Conservation (phyloP, 2,797 vertebrate genomes). For the Neomorphus geoffroyi region DNA sequence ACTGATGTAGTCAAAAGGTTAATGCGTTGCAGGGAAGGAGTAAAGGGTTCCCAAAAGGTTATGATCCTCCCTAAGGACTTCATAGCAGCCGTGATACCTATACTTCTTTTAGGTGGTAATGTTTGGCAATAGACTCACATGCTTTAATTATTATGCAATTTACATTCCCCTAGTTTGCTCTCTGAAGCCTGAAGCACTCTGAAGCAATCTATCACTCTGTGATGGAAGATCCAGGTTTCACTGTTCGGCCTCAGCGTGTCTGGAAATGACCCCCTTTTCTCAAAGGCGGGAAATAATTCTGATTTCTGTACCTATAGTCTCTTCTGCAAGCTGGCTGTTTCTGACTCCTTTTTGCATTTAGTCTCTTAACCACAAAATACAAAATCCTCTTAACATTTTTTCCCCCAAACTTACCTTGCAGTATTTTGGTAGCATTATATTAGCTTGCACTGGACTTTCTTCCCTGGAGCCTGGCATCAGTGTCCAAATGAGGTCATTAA, state of each 20-base stretch:
- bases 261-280: background rate
- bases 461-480: slow-evolving; percentile 33
- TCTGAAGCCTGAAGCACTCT: background rate
- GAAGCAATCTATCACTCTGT: background rate
- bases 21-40: background rate
- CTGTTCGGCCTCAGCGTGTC: background rate
- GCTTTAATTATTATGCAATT: background rate
- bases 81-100: background rate
- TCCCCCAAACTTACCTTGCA: slow-evolving; percentile 63
- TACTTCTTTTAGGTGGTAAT: background rate
- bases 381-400: background rate
- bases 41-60: slow-evolving; percentile 19
- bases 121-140: background rate
- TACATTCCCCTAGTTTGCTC: background rate
- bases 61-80: slow-evolving; percentile 4
- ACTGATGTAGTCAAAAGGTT: background rate
- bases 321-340: background rate
- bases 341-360: background rate
- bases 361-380: background rate
- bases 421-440: slow-evolving; percentile 72
- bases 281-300: background rate
- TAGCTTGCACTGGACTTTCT: slow-evolving; percentile 29
- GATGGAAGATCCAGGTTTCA: background rate
- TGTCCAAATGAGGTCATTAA: slow-evolving; percentile 25
- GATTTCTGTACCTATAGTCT: background rate